Percentiles rank a stretch among this genome's conserved stretches.
Conservation (phyloP, 2,888 invertebrate species). For the Heteropelma amictum region DNA sequence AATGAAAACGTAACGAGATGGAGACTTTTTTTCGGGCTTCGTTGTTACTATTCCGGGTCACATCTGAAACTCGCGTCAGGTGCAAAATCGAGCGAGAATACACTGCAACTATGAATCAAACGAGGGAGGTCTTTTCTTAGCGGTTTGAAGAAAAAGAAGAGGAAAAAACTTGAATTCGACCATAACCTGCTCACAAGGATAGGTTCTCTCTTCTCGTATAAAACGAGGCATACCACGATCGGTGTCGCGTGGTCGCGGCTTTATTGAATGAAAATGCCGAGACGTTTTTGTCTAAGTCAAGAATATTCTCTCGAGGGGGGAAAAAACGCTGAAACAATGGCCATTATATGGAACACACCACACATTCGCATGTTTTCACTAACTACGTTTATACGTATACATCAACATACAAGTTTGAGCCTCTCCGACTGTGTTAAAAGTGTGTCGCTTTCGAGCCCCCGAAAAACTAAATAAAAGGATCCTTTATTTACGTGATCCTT, state of each 20-base stretch:
- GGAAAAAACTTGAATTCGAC: slow-evolving; percentile 28
- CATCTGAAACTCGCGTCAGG: slow-evolving; percentile 45
- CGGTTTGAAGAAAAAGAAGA: slow-evolving; percentile 2
- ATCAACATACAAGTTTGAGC: slow-evolving; percentile 15
- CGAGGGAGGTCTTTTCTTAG: slow-evolving; percentile 17
- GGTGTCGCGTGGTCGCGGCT: slow-evolving; percentile 41
- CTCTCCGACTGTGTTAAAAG: slow-evolving; percentile 15
- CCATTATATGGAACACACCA: slow-evolving; percentile 71
- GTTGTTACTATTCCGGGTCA: slow-evolving; percentile 17
- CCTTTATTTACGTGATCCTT: slow-evolving; percentile 11
- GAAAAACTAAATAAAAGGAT: slow-evolving; percentile 31
- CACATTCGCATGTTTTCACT: slow-evolving; percentile 49
- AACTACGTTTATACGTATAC: slow-evolving; percentile 17
- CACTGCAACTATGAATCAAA: slow-evolving; percentile 53
- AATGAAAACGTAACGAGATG: neutral
- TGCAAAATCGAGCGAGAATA: slow-evolving; percentile 37
- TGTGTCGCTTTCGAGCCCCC: slow-evolving; percentile 30
- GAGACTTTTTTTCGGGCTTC: neutral
- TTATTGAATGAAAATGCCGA: slow-evolving; percentile 74
- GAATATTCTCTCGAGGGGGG: slow-evolving; percentile 55
- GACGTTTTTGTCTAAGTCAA: slow-evolving; percentile 70
- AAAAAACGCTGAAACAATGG: slow-evolving; percentile 68
- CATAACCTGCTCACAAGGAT: neutral
- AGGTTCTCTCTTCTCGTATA: slow-evolving; percentile 6
- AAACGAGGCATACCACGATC: neutral